Evolutionary conservation across 2,888 invertebrate genomes (phyloP), one percentile per base, ranked within the genome.

Genomic region (Mesochorus sp.): DNA sequence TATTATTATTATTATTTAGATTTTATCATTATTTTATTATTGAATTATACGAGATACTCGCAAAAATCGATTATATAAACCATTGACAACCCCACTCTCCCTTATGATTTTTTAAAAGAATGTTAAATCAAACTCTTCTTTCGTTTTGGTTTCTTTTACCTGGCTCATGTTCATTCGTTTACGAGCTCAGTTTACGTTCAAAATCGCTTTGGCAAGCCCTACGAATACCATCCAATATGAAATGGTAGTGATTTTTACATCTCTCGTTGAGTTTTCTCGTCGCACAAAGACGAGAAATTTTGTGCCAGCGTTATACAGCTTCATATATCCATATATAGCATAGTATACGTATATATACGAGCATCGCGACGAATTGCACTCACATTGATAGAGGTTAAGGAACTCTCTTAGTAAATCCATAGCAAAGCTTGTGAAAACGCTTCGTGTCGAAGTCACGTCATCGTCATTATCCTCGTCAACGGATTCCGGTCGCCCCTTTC

Each of bases 381-480:
- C 57, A 55, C 28, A 39, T 68, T 34, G 49, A 42, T 51, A 55
- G 68, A 62, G 67, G 49, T 39, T 68, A 39, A 61, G 42, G 26
- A 57, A 44, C 44, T 44, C 49, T 57, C 28, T 42, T 26, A 12
- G 55, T 62, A 44, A 62, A 44, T 53, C 55, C 26, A 24, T 19
- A 51, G 17, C 6, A 24, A 37, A 12, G 34, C 24, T 17, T 51
- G 26, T 34, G 37, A 39, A 44, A 44, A 6, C 31, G 67, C 55
- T 76, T 76, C 55, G 72, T 64, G 76, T 59, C 61, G 74, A 73
- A 86, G 87, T 86, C 87, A 88, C 87, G 87, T 87, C 83, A 84
- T 81, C 78, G 84, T 83, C 86, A 83, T 88, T 86, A 87, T 86
- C 86, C 81, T 83, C 85, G 82, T 82, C 83, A 83, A 84, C 80